A percentile compares a stretch with the other conserved stretches of the same genome.
These are phyloP conservation scores for Chloroceryle aenea DNA, from an alignment of 2,113 vertebrate species.

Conservation along the genomic window DNA sequence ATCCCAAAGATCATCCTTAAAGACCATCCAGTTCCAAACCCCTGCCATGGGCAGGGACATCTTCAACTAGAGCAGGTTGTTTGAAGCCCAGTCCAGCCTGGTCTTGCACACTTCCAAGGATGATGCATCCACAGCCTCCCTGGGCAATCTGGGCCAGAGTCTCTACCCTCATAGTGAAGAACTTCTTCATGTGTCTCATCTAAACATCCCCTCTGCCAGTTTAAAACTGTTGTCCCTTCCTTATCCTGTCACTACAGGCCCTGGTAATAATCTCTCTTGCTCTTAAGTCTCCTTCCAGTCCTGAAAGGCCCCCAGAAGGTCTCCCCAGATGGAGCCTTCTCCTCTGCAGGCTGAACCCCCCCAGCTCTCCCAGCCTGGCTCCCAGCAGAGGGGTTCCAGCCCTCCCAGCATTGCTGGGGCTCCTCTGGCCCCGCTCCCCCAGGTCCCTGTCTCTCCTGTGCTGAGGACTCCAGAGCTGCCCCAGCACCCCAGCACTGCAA, in stretches of 20 bases:
- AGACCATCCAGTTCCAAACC: too few species aligned
- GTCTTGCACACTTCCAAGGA: neutral
- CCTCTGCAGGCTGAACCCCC: neutral
- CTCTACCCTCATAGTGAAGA: rapidly evolving
- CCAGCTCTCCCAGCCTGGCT: neutral
- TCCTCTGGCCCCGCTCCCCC: too few species aligned
- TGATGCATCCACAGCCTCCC: neutral
- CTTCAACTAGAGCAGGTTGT: neutral
- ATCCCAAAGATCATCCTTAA: too few species aligned
- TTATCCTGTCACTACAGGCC: neutral
- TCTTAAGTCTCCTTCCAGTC: too few species aligned
- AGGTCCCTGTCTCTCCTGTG: too few species aligned
- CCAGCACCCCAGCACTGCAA: too few species aligned
- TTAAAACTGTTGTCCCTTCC: neutral
- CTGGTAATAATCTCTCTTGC: too few species aligned
- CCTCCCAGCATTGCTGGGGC: too few species aligned
- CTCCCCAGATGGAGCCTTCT: neutral
- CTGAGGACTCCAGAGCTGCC: too few species aligned
- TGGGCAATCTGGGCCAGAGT: neutral
- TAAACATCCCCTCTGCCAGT: neutral
- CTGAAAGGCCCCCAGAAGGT: neutral
- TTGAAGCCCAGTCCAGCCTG: neutral
- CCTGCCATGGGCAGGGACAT: too few species aligned
- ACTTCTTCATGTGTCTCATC: neutral
- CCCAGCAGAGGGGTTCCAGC: too few species aligned